Conservation (phyloP, 2,113 vertebrate genomes). For the Myrmecophaga tridactyla region DNA sequence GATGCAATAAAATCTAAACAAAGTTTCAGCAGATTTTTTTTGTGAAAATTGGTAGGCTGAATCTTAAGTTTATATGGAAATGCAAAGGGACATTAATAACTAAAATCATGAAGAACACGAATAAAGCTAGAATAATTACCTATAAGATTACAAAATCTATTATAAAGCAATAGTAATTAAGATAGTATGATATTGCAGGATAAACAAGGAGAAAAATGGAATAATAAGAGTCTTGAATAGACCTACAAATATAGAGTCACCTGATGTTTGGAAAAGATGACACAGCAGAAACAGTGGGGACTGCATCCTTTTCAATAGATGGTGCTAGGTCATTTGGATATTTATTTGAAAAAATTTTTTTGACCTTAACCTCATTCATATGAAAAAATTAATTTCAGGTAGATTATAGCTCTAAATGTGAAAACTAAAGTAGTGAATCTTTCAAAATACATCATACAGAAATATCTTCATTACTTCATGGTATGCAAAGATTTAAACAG, state of each 20-base stretch:
- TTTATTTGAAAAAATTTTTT: neutral
- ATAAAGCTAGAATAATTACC: neutral
- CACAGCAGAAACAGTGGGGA: neutral
- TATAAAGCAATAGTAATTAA: neutral
- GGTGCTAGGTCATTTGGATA: neutral
- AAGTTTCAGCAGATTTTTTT: conserved; percentile 34
- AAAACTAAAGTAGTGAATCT: conserved; percentile 24
- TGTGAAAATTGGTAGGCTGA: neutral
- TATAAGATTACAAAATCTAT: neutral
- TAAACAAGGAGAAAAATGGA: neutral
- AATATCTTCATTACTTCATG: neutral
- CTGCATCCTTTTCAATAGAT: neutral
- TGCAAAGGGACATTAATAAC: conserved; percentile 5
- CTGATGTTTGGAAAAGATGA: neutral
- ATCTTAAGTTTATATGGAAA: neutral
- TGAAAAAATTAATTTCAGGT: neutral
- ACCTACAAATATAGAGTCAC: neutral
- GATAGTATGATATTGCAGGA: neutral
- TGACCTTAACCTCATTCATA: neutral
- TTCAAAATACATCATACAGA: neutral
- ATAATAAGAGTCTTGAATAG: neutral
- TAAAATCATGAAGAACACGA: conserved; percentile 2
- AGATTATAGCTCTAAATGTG: neutral
- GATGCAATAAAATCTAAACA: neutral
- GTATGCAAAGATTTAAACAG: neutral